Evolutionary conservation across 2,888 invertebrate species (phyloP), one percentile per base, ranked within the genome.

Genomic region (Oxytorus armatus): DNA sequence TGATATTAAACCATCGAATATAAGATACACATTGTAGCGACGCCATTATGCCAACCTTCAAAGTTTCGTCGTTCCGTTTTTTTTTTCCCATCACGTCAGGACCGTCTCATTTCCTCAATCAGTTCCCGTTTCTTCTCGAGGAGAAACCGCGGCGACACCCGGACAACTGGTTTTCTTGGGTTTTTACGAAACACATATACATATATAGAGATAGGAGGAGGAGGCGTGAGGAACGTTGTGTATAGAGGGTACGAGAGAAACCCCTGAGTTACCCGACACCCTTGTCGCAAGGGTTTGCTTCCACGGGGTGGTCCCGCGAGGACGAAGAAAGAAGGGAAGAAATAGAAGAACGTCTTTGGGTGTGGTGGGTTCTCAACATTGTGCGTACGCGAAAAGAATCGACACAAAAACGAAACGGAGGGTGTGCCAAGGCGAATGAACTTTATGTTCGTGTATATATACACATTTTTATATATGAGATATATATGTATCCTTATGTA

Each of bases 181-280:
- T 65, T 73, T 77, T 72, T 65, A 55, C 51, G 39, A 16, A 47
- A 74, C 39, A 57, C 57, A 33, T n/a, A 25, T n/a, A n/a, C n/a
- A n/a, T n/a, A n/a, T n/a, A n/a, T n/a, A n/a, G n/a, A n/a, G n/a
- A n/a, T 7, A 47, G 47, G 49, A 49, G 47, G 53, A 36, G 47
- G 57, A 36, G 53, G 44, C 57, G 47, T 47, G 36, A 25, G 23
- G 68, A 53, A 51, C 23, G 49, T 36, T 21, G 21, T 57, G 39
- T 51, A 29, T 36, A 36, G 4, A 10, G 74, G 57, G 59, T 29
- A 55, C 68, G 65, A 49, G 72, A 73, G 88, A 88, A 87, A 88
- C 88, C 89, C 88, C 88, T 86, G 85, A 87, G 85, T 78, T 83
- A 88, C 82, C 84, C 87, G 88, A 87, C 89, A 87, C 88, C 87